Conservation (phyloP, 2,113 vertebrate genomes). For the Embiotoca jacksoni region DNA sequence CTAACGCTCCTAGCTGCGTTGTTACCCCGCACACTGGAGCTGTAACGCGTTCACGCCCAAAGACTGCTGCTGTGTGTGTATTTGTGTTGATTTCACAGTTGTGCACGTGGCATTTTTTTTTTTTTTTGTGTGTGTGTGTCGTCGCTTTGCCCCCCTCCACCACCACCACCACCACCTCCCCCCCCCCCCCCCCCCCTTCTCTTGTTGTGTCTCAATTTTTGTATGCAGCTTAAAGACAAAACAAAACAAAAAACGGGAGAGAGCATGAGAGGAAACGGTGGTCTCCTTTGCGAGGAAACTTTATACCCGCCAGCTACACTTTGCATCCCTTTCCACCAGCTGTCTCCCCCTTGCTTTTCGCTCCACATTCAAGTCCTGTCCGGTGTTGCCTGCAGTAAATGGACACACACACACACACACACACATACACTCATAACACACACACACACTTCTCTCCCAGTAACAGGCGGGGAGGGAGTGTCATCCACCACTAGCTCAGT, state of each 20-base stretch:
- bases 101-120: conserved; percentile 71
- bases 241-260: not conserved
- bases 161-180: too few relatives aligned
- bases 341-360: conserved; percentile 64
- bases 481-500: conserved; percentile 61
- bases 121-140: not conserved
- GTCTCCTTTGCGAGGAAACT: conserved; percentile 67
- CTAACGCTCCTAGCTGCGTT: conserved; percentile 56
- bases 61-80: conserved; percentile 40
- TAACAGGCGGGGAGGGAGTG: conserved; percentile 69
- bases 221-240: not conserved
- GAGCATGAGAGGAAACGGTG: conserved; percentile 35
- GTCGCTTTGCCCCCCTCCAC: not conserved
- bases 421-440: conserved; percentile 27
- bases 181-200: too few relatives aligned
- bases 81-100: conserved; percentile 58
- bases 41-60: conserved; percentile 72
- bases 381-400: conserved; percentile 59
- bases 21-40: conserved; percentile 37
- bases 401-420: conserved; percentile 37
- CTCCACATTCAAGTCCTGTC: conserved; percentile 41
- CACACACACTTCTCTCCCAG: conserved; percentile 28
- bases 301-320: conserved; percentile 69
- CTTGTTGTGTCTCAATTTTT: conserved; percentile 3
- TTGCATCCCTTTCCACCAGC: conserved; percentile 74